phyloP scores from a whole-genome alignment of 2,797 vertebrate genomes.

The Eleutherodactylus coqui region DNA sequence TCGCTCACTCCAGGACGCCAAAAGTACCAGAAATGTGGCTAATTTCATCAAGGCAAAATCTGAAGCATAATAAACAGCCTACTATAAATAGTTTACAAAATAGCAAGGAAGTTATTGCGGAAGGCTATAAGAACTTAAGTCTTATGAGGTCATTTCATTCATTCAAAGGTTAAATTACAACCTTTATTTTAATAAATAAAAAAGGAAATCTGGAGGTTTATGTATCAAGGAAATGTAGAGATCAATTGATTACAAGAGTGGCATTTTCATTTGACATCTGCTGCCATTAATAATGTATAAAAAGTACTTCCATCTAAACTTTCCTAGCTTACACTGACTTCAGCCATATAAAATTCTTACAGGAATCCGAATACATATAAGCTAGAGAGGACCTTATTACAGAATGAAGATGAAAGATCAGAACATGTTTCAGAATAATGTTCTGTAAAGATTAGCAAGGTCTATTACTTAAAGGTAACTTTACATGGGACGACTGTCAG shows the following conservation, averaged over 20 bases:
- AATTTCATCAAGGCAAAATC: slow-evolving; percentile 10
- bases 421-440: no score
- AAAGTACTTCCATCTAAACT: slow-evolving; percentile 20
- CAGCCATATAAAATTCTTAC: not conserved
- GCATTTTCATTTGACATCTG: slow-evolving; percentile 30
- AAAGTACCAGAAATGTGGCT: slow-evolving; percentile 30
- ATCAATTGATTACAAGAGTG: slow-evolving; percentile 24
- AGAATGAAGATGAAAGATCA: no score
- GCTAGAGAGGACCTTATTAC: not conserved
- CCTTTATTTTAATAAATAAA: slow-evolving; percentile 21
- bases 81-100: slow-evolving; percentile 19
- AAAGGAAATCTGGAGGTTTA: slow-evolving; percentile 7
- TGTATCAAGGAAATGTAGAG: slow-evolving; percentile 28
- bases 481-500: no score
- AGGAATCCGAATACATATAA: slow-evolving; percentile 5
- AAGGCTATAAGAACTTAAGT: slow-evolving; percentile 18
- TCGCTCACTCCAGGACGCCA: slow-evolving; percentile 11
- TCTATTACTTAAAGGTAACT: no score
- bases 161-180: slow-evolving; percentile 27
- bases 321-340: not conserved
- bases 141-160: slow-evolving; percentile 29
- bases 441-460: no score
- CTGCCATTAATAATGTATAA: slow-evolving; percentile 20
- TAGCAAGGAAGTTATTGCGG: slow-evolving; percentile 3
- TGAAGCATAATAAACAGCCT: slow-evolving; percentile 34